Base-by-base conservation (phyloP, 2,888 invertebrate species). In the Molorchus minor region DNA sequence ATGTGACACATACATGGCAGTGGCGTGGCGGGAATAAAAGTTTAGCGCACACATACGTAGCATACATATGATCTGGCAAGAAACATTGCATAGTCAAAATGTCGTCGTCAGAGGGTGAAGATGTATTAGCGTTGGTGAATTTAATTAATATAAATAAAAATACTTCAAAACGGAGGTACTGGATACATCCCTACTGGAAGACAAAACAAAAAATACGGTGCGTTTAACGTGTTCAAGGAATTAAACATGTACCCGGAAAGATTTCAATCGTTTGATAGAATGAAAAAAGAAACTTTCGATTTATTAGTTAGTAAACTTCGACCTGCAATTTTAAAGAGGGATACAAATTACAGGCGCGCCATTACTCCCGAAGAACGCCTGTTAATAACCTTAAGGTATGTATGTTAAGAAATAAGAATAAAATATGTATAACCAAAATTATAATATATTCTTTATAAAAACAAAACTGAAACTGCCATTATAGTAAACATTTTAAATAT, bases 201-300 rank as follows among this genome's bases (percentile, higher is more conserved):
- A 38, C 20, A 21, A 30, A 54, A 54, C 29, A 30, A 54, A 54
- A 52, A 17, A 20, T 36, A 33, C 17, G 19, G 54, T 12, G 25
- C 13, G 16, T 54, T 35, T 44, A 52, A 17, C 19, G 54, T 45
- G 10, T 25, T 30, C 4, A 54, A 54, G 19, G 44, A 55, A 33
- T 19, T 55, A 20, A 55, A 45, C 33, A 2, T 55, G 41, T 44
- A 55, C 41, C 44, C 44, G 17, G 35, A 45, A 38, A 45, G 36
- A 25, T 55, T 55, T 55, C 16, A 55, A 25, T 45, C 38, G 21
- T 45, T 55, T 55, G 45, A 55, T 38, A 17, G 55, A 55, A 55
- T 55, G 55, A 44, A 13, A 21, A 52, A 45, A 55, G 21, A 45
- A 15, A 30, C 43, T 35, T 55, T 55, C 29, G 21, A 36, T 20